Evolutionary conservation across 2,888 invertebrate genomes (phyloP), one percentile per base, ranked within the genome.

Genomic region (Tetheella fluctuosa): DNA sequence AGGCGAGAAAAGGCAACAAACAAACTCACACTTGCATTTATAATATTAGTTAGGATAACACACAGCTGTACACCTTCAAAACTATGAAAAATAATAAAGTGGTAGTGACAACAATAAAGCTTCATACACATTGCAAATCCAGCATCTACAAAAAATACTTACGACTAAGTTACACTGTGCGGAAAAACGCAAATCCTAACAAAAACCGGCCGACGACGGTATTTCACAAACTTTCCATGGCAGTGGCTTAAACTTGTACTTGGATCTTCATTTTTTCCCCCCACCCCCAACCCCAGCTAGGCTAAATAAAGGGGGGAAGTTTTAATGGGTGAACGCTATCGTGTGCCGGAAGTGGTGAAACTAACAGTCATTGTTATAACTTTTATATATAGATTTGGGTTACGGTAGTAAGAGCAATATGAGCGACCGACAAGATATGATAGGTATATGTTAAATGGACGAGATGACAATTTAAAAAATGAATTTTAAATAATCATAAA

Each of bases 261-360:
- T 65, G 60, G 66, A 71, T 76, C 75, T 74, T 75, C 72, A 68
- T 67, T 65, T 70, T 67, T 70, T 76, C 60, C 42, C 6, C 59
- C 57, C 54, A 4, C 39, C 59, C 55, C 60, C 65, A n/a, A n/a
- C 55, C 62, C 65, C 67, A 67, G 61, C 62, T 54, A 28, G 39
- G 69, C 72, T 78, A 73, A 78, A 79, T 80, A 76, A 78, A 71
- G 39, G 39, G 73, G 74, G 70, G 68, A 79, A 81, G 76, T 80
- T 81, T 73, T 80, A 80, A 81, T 80, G 77, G 76, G 78, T 64
- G 73, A 65, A 65, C 60, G 69, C 69, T 71, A 34, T n/a, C 17
- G 30, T 59, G 61, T 37, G 37, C n/a, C 15, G 37, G 37, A 37
- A 37, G 15, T 15, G 13, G 37, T 10, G 6, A 39, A 39, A 39